These are phyloP conservation scores for Dromaius novaehollandiae DNA, from an alignment of 2,113 vertebrate species.

Conservation along the genomic window DNA sequence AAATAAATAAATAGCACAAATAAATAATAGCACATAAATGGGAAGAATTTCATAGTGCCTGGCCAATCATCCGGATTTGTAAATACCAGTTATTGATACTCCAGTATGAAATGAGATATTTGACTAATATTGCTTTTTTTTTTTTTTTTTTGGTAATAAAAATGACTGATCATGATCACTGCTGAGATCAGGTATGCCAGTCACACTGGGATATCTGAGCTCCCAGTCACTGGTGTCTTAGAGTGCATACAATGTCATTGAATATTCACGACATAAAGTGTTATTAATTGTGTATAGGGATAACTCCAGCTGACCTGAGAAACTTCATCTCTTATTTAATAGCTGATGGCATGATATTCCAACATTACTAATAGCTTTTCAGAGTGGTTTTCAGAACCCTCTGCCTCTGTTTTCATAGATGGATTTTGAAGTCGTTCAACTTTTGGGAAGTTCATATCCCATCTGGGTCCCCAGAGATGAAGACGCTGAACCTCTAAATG, in stretches of 20 bases:
- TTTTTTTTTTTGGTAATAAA: not conserved
- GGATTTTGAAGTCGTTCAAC: not conserved
- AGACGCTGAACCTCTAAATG: not conserved
- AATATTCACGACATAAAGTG: not conserved
- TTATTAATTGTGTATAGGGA: not conserved
- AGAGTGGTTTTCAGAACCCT: not conserved
- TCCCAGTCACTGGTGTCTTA: not conserved
- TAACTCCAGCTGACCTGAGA: not conserved
- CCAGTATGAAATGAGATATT: not conserved
- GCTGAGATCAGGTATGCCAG: not conserved
- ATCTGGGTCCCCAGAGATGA: not conserved
- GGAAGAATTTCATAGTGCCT: not conserved
- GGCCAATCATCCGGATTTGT: slow-evolving; percentile 10
- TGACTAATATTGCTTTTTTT: not conserved
- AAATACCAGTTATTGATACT: not conserved
- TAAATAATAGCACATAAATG: not conserved
- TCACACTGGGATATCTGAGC: no score
- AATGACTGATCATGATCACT: not conserved
- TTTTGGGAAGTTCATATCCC: not conserved
- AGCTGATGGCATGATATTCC: not conserved
- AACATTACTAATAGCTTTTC: not conserved
- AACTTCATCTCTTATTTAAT: not conserved
- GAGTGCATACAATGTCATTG: not conserved
- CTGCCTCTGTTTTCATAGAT: not conserved
- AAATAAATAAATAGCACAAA: no score